Percentiles rank a stretch among this genome's conserved stretches.
phyloP scores from a whole-genome alignment of 92 coral and sea anemone species.

The Epizoanthus ramosus region DNA sequence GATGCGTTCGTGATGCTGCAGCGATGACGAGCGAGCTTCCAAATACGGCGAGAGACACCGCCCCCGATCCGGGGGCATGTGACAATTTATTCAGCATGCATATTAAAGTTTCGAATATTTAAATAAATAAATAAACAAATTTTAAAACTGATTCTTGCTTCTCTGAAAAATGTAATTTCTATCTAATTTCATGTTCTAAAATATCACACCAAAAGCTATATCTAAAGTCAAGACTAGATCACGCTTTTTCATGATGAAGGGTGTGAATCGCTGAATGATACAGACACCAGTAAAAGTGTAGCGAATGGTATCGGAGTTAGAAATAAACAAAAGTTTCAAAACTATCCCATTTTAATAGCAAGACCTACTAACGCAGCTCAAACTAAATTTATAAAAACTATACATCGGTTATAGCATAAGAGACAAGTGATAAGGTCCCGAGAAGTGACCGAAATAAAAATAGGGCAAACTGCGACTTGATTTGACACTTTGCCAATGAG shows the following conservation, averaged over 20 bases:
- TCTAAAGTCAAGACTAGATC: too few species aligned
- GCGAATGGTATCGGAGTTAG: neutral
- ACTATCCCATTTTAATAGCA: too few species aligned
- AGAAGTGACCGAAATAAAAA: neutral
- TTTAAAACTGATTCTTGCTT: neutral
- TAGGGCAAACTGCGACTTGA: neutral
- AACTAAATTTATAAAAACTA: neutral
- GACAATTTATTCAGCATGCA: conserved; percentile 26
- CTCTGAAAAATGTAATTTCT: too few species aligned
- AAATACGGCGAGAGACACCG: conserved; percentile 33
- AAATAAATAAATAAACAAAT: neutral
- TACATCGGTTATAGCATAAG: neutral
- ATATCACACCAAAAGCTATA: too few species aligned
- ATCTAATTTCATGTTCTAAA: too few species aligned
- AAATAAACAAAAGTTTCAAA: neutral
- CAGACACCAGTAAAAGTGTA: too few species aligned
- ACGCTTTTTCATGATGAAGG: too few species aligned
- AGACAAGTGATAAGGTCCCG: too few species aligned
- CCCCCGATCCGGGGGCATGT: conserved; percentile 4
- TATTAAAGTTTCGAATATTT: too few species aligned
- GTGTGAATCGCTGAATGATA: too few species aligned
- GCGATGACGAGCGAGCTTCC: conserved; percentile 32
- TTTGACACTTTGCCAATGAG: neutral
- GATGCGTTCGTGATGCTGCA: conserved; percentile 28
- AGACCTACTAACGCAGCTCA: neutral